Evolutionary conservation across 2,113 vertebrate genomes (phyloP).

Genomic region (Epinephelus lanceolatus): DNA sequence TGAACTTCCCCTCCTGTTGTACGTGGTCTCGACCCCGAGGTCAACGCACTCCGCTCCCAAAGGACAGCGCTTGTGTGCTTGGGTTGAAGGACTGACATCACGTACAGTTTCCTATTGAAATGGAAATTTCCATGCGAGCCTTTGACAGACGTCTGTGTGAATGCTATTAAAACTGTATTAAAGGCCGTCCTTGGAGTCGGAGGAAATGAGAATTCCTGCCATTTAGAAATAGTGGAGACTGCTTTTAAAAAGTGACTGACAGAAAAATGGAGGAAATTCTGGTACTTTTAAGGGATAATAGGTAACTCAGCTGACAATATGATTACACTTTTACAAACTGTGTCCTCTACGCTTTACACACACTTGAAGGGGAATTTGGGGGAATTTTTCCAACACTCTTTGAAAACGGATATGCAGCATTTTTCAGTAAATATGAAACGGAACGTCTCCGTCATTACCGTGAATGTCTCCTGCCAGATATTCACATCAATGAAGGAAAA

Average conservation of each 20-base stretch:
- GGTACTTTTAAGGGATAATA: slow-evolving; percentile 26
- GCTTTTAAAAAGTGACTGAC: slow-evolving; percentile 35
- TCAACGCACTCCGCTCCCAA: neutral
- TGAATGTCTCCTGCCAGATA: neutral
- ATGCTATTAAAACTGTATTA: slow-evolving; percentile 17
- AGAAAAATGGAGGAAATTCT: slow-evolving; percentile 13
- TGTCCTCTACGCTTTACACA: neutral
- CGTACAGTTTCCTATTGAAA: neutral
- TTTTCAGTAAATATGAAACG: neutral
- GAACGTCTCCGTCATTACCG: neutral
- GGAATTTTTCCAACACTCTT: neutral
- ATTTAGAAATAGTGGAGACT: neutral
- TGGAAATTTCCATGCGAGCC: slow-evolving; percentile 20
- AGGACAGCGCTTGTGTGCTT: neutral
- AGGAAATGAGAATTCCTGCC: slow-evolving; percentile 16
- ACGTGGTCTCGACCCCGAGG: neutral
- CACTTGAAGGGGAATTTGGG: slow-evolving; percentile 1
- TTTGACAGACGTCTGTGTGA: slow-evolving; percentile 11
- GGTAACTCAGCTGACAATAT: slow-evolving; percentile 34
- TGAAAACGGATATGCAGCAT: neutral
- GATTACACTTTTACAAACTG: slow-evolving; percentile 12
- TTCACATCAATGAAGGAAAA: neutral
- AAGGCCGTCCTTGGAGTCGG: slow-evolving; percentile 28
- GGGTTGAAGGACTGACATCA: neutral
- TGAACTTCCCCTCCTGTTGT: neutral